Evolutionary conservation across 2,797 vertebrate genomes (phyloP).

Genomic region (Anas flavirostris): DNA sequence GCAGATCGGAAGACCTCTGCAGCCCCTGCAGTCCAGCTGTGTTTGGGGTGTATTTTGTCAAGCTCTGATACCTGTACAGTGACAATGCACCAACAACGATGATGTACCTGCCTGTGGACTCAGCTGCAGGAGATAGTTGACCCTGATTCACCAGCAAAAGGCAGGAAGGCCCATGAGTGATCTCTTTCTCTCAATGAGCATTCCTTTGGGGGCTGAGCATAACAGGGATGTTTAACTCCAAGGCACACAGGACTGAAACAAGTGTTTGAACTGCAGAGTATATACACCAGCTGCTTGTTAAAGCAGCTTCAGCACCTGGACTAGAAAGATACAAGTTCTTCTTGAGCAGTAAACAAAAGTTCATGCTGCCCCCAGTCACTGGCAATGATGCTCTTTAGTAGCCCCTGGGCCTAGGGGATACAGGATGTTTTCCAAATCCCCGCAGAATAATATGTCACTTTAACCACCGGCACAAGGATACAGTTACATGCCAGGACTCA

Average conservation of each 20-base stretch:
- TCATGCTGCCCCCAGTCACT: not conserved
- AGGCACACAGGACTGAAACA: not conserved
- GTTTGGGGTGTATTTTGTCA: not conserved
- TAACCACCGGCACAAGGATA: not conserved
- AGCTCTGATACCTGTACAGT: accelerated
- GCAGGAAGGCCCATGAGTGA: not conserved
- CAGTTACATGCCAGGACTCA: not conserved
- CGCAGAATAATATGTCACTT: not conserved
- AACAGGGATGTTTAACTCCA: not conserved
- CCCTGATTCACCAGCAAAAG: not conserved
- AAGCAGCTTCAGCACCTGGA: not conserved
- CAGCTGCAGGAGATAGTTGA: not conserved
- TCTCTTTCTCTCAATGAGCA: not conserved
- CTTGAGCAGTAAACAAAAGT: not conserved
- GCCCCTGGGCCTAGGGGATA: not conserved
- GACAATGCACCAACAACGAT: accelerated
- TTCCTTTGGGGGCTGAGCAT: not conserved
- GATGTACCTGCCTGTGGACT: not conserved
- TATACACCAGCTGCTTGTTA: not conserved
- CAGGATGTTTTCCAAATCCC: not conserved
- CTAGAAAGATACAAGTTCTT: not conserved
- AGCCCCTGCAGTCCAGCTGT: not conserved
- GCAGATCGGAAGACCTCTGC: not conserved
- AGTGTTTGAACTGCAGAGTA: accelerated
- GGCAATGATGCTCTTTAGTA: not conserved